Evolutionary conservation across 2,888 invertebrate species (phyloP), one percentile per base, ranked within the genome.

Genomic region (Sarcophaga caerulescens): DNA sequence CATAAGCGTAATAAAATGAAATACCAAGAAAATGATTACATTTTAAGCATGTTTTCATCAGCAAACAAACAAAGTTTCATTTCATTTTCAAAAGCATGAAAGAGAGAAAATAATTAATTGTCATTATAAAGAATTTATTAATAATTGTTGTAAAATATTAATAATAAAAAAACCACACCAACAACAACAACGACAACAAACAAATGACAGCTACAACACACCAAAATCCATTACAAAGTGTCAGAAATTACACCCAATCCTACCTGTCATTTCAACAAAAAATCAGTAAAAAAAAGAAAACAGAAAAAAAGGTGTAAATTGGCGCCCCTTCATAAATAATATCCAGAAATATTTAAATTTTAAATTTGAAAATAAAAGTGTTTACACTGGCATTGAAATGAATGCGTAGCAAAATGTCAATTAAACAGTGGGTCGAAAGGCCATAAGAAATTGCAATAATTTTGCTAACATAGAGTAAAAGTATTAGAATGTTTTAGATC

Each of bases 21-120:
- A 35, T 35, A 35, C 35, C 35, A 8, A 35, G 23, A 60, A 66
- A 68, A 62, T 74, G 47, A 65, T 71, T 63, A 71, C 21, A 69
- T 60, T 19, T 47, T 74, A 12, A 75, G 75, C 23, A 69, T 63
- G 21, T 75, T 74, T 68, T 62, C 68, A 75, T 75, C 69, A 81
- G 3, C 63, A 47, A 35, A 35, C 35, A 35, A 35, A 21, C 44
- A 57, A 44, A 2, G 6, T 52, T 47, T 52, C 19, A 10, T 25
- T 62, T 57, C 65, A 23, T 47, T 52, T 69, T 17, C 14, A 73
- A 70, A 35, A 35, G 35, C 35, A 35, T 2, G 10, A 35, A 10
- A 35, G 2, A 35, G 57, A 63, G 63, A 35, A 5, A 74, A 76
- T 65, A 70, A 76, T 76, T 81, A 76, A 81, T 76, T 81, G 76